Evolutionary conservation across 2,113 vertebrate species (phyloP).

Genomic region (Tragelaphus scriptus): DNA sequence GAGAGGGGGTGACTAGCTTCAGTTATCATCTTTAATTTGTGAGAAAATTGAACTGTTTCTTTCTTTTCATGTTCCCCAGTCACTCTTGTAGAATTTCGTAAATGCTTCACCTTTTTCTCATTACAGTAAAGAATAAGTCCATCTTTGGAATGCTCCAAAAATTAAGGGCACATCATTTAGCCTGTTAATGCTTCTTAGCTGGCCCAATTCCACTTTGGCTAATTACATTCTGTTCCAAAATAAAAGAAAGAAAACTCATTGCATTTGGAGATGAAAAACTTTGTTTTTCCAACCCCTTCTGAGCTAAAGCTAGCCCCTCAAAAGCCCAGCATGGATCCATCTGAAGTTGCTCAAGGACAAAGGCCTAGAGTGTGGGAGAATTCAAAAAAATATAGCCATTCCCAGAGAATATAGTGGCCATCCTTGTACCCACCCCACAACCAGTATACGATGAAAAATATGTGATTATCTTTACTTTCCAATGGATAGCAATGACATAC

Average conservation of each 20-base stretch:
- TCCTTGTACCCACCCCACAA: background rate
- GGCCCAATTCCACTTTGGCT: constrained; percentile 53
- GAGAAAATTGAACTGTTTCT: constrained; percentile 16
- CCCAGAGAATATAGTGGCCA: background rate
- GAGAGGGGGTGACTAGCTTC: background rate
- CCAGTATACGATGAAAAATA: constrained; percentile 26
- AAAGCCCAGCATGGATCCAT: constrained; percentile 64
- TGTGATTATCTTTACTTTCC: constrained; percentile 4
- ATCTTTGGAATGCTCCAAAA: constrained; percentile 2
- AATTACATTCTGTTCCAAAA: constrained; percentile 53
- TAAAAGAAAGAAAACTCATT: constrained; percentile 22
- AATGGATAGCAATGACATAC: background rate
- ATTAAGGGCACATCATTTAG: background rate
- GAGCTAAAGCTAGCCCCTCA: constrained; percentile 30
- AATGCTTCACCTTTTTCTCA: background rate
- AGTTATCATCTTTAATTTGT: constrained; percentile 26
- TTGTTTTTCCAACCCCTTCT: constrained; percentile 54
- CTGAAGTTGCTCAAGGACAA: constrained; percentile 46
- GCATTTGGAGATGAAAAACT: constrained; percentile 54
- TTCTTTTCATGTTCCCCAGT: background rate
- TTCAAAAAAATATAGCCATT: constrained; percentile 8
- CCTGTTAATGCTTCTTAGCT: constrained; percentile 39
- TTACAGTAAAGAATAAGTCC: background rate
- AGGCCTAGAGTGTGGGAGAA: constrained; percentile 49
- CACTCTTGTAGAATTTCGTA: constrained; percentile 19